Evolutionary conservation across 2,797 vertebrate genomes (phyloP), one percentile per base, ranked within the genome.

Genomic region (Sibirionetta formosa): DNA sequence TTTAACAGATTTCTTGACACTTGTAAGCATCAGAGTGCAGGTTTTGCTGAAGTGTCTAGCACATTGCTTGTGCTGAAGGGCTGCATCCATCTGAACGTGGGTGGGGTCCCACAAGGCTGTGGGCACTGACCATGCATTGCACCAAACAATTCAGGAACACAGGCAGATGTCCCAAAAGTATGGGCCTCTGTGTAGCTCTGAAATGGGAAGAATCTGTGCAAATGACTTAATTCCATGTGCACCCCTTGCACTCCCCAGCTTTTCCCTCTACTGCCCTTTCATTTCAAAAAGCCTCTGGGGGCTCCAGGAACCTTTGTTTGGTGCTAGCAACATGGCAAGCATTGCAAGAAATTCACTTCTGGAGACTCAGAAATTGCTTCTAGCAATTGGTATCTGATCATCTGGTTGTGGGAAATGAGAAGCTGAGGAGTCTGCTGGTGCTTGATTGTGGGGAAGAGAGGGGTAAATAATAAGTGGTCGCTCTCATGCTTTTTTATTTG

Each of bases 1-100:
- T 94, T 93, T 84, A 90, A 80, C 81, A 94, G 91, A 89, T 58
- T 90, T 73, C 78, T 71, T 95, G 86, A 75, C 86, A 71, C 44
- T 93, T n/a, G 50, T 29, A 65, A 87, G 71, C 88, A 93, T 77
- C 75, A 64, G 83, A 79, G 86, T 9, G 1, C 81, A 36, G 90
- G 83, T 85, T 96, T 82, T 78, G 44, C 85, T 73, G 82, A 38
- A 88, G 70, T 64, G 35, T 29, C 0, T 6, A 80, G 36, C 44
- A 3, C 15, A 1, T n/a, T 46, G 71, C 36, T 75, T 26, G 51
- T 10, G 8, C 57, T 12, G 64, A 82, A 94, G 79, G 48, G 73
- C 66, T 38, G 9, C 17, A 29, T n/a, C 42, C 82, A 50, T 29
- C 61, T 71, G 81, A 70, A 75, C 0, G 0, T 33, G 50, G 60